Percentiles rank a stretch among this genome's conserved stretches.
Conservation (phyloP, 2,888 invertebrate species). For the Colostygia pectinataria region DNA sequence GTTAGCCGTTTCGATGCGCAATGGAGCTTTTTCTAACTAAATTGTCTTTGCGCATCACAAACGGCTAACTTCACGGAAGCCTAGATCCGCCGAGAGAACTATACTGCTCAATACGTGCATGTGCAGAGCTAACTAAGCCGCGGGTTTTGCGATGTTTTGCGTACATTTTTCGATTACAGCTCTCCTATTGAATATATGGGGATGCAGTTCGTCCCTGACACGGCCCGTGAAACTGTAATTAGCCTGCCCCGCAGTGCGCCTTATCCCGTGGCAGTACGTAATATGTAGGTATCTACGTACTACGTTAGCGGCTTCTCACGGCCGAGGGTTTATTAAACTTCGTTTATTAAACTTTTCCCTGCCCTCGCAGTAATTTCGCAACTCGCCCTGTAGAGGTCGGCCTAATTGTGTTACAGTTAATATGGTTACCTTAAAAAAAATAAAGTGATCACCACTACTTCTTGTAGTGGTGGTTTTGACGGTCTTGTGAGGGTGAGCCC, state of each 20-base stretch:
- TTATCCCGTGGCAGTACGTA: conserved; percentile 32
- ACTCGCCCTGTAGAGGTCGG: conserved; percentile 16
- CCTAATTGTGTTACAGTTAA: conserved; percentile 2
- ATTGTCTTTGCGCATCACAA: no score
- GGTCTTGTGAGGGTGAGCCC: no score
- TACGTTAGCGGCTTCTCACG: conserved; percentile 46
- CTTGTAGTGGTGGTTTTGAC: no score
- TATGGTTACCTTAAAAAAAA: not conserved
- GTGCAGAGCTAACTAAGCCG: no score
- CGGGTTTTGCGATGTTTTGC: no score
- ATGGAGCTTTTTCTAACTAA: no score
- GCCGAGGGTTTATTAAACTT: conserved; percentile 44
- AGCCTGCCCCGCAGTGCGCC: conserved; percentile 29
- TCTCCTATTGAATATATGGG: not conserved
- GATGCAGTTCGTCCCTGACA: conserved; percentile 16
- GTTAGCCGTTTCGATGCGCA: no score
- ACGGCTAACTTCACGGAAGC: no score
- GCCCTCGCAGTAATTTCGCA: conserved; percentile 22
- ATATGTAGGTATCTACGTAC: conserved; percentile 36
- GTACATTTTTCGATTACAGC: no score
- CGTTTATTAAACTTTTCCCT: conserved; percentile 39
- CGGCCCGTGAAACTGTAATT: conserved; percentile 6
- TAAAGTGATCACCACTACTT: no score
- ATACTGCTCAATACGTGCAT: no score
- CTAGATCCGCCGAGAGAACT: no score